Evolutionary conservation across 2,797 vertebrate genomes (phyloP).

Genomic region (Schizopygopsis pylzovi): DNA sequence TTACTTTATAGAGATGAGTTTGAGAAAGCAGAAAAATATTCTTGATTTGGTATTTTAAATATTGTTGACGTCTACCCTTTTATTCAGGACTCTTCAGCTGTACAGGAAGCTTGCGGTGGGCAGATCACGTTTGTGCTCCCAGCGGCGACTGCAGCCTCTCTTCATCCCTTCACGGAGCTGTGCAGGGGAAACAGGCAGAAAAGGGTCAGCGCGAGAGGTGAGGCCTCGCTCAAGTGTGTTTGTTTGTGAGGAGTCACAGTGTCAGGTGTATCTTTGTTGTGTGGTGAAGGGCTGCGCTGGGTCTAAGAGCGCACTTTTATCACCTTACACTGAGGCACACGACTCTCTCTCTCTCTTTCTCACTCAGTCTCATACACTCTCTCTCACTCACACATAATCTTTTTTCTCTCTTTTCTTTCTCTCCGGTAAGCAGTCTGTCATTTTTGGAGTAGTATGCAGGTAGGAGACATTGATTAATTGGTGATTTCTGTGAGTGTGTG

Average conservation of each 20-base stretch:
- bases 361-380: background rate
- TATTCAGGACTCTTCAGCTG: background rate
- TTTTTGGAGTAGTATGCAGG: slow-evolving; percentile 10
- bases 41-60: background rate
- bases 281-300: slow-evolving; percentile 32
- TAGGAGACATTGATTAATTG: background rate
- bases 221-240: slow-evolving; percentile 31
- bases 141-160: background rate
- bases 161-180: slow-evolving; percentile 10
- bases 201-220: slow-evolving; percentile 14
- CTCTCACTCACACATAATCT: background rate
- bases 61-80: background rate
- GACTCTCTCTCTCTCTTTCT: background rate
- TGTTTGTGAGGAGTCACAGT: slow-evolving; percentile 32
- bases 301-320: slow-evolving; percentile 51
- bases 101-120: background rate
- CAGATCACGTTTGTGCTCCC: background rate
- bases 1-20: background rate
- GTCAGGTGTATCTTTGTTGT: slow-evolving; percentile 55
- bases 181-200: background rate
- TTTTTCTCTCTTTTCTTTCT: slow-evolving; percentile 26
- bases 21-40: background rate
- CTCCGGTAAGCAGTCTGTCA: background rate
- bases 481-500: background rate
- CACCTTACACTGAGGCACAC: slow-evolving; percentile 24